phyloP scores from a whole-genome alignment of 2,113 vertebrate species.

The Apaloderma vittatum region DNA sequence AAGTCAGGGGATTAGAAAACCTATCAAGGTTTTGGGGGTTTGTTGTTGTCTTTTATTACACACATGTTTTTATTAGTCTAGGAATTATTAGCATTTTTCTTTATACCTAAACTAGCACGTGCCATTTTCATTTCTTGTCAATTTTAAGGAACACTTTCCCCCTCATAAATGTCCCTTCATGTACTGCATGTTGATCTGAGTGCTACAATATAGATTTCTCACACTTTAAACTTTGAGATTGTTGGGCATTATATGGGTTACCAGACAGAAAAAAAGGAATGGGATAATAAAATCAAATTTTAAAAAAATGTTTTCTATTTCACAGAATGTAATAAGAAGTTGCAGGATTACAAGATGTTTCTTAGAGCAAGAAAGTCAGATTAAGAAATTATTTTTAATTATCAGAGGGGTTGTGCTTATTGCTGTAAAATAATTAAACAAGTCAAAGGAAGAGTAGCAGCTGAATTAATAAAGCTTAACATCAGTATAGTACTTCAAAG shows the following conservation, averaged over 20 bases:
- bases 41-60: not conserved
- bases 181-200: not conserved
- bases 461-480: not conserved
- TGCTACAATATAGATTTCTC: not conserved
- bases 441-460: not conserved
- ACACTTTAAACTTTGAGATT: not conserved
- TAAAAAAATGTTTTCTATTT: not conserved
- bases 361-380: not conserved
- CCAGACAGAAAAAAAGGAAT: not conserved
- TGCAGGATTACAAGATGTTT: not conserved
- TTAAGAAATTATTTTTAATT: not conserved
- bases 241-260: not conserved
- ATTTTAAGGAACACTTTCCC: not conserved
- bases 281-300: not conserved
- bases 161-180: not conserved
- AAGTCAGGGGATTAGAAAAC: not conserved
- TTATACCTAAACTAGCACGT: not conserved
- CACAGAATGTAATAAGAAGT: not conserved
- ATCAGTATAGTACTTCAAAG: conserved; percentile 14
- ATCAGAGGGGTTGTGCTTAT: not conserved
- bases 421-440: not conserved
- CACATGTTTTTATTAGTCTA: not conserved
- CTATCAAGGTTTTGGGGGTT: not conserved
- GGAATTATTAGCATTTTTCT: not conserved
- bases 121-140: not conserved